These are phyloP conservation scores for Meloidogyne exigua DNA, from an alignment of 1,140 invertebrate genomes.

Conservation along the genomic window DNA sequence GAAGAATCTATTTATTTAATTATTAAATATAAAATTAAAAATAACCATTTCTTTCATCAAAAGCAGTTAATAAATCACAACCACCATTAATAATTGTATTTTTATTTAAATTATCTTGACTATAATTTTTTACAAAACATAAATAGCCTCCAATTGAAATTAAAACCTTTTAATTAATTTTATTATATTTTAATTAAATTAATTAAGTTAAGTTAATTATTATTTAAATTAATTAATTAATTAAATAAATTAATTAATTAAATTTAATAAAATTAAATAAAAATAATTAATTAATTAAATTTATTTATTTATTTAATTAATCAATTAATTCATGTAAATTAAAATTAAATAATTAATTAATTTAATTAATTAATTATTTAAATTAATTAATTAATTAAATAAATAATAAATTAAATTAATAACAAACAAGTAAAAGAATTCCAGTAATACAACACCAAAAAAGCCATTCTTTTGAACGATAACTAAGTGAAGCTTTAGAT, in stretches of 20 bases:
- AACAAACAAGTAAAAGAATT: constrained; percentile 19
- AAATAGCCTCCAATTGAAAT: background rate
- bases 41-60: constrained; percentile 13
- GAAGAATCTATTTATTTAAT: constrained; percentile 2
- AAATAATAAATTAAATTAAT: background rate
- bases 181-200: background rate
- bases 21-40: background rate
- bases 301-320: too few relatives aligned
- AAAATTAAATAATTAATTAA: too few relatives aligned
- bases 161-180: too few relatives aligned
- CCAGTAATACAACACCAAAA: constrained; percentile 22
- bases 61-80: background rate
- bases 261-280: too few relatives aligned
- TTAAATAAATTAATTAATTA: too few relatives aligned
- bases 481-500: background rate
- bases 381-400: too few relatives aligned
- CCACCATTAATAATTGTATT: background rate
- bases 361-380: too few relatives aligned
- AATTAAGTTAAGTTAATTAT: background rate
- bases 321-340: too few relatives aligned
- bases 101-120: background rate
- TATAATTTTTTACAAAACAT: background rate
- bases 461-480: constrained; percentile 13
- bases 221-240: too few relatives aligned
- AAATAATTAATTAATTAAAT: too few relatives aligned